These are phyloP conservation scores for Hybognathus amarus DNA, from an alignment of 2,797 vertebrate genomes.

Conservation along the genomic window DNA sequence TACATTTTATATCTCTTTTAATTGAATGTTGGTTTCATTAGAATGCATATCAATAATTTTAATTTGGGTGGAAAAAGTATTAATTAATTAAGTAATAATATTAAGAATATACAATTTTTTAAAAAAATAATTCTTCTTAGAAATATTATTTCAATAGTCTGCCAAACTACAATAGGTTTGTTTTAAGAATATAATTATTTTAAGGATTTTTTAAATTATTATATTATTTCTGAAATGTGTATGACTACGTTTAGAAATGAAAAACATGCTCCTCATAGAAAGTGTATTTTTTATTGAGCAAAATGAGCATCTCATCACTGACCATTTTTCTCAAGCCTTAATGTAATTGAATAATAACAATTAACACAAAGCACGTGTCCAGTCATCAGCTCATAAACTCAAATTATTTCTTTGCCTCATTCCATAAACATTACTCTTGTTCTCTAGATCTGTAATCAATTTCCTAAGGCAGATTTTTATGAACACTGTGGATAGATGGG, in stretches of 20 bases:
- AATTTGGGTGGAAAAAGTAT: background rate
- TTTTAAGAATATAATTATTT: background rate
- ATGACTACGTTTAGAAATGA: background rate
- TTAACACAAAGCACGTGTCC: background rate
- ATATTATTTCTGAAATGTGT: background rate
- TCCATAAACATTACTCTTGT: background rate
- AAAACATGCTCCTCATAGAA: background rate
- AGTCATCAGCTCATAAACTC: conserved; percentile 11
- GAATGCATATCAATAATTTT: background rate
- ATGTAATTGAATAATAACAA: background rate
- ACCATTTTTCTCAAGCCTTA: background rate
- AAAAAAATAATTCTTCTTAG: background rate
- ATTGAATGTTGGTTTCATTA: background rate
- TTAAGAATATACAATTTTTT: background rate
- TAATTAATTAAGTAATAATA: background rate
- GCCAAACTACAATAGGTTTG: background rate
- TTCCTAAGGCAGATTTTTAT: conserved; percentile 18
- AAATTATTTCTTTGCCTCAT: background rate
- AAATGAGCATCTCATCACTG: background rate
- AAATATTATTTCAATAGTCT: background rate
- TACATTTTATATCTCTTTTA: background rate
- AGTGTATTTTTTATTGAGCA: background rate
- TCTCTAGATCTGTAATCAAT: background rate
- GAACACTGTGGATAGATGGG: conserved; percentile 18
- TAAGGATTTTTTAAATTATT: background rate